Conservation (phyloP, 2,888 invertebrate species). For the Anoplius nigerrimus region DNA sequence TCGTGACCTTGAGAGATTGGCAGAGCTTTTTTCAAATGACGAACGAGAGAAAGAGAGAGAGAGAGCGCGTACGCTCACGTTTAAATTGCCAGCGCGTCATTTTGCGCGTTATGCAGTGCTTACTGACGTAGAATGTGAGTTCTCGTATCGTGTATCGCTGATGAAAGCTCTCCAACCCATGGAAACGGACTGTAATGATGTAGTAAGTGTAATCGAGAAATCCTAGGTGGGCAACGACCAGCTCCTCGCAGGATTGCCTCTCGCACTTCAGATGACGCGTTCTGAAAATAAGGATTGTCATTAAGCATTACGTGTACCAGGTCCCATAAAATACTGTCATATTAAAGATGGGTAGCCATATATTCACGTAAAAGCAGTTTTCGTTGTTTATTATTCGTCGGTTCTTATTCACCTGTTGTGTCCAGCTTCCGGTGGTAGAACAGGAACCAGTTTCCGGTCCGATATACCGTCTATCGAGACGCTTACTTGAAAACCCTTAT, state of each 20-base stretch:
- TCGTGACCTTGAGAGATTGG: slow-evolving; percentile 28
- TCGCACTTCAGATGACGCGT: slow-evolving; percentile 90
- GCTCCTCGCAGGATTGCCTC: slow-evolving; percentile 88
- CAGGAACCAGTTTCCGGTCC: slow-evolving; percentile 83
- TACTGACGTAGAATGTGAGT: slow-evolving; percentile 89
- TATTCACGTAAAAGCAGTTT: too few relatives aligned
- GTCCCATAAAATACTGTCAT: background rate
- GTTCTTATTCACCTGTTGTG: slow-evolving; percentile 82
- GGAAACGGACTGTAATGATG: slow-evolving; percentile 88
- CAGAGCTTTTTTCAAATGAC: slow-evolving; percentile 8
- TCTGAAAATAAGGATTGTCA: slow-evolving; percentile 74
- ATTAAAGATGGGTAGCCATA: too few relatives aligned
- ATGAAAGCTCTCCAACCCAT: slow-evolving; percentile 89
- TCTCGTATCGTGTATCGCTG: slow-evolving; percentile 89
- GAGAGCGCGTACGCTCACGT: slow-evolving; percentile 1
- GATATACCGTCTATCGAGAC: slow-evolving; percentile 88
- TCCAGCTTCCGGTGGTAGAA: slow-evolving; percentile 80
- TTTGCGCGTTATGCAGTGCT: slow-evolving; percentile 49
- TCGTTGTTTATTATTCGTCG: background rate
- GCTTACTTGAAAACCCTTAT: slow-evolving; percentile 91
- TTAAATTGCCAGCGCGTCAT: slow-evolving; percentile 20
- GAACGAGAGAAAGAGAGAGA: too few relatives aligned
- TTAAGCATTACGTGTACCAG: background rate
- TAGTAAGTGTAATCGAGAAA: slow-evolving; percentile 93
- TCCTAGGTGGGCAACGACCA: slow-evolving; percentile 92